phyloP scores from a whole-genome alignment of 2,888 invertebrate species.

The Cheilosia grossa region DNA sequence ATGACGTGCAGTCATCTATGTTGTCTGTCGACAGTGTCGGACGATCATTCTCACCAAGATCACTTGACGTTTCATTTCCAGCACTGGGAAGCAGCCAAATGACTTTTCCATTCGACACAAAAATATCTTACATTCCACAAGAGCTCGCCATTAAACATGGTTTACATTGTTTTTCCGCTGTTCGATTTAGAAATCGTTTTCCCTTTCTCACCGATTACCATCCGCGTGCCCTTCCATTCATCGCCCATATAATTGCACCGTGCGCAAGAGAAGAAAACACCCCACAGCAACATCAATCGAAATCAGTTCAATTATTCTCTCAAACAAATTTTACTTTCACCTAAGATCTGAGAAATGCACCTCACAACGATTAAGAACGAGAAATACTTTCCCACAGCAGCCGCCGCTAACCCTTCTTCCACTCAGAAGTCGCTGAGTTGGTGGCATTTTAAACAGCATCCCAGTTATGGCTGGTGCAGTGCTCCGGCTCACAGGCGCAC shows the following conservation, averaged over 20 bases:
- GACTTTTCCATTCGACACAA: too few relatives aligned
- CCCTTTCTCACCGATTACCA: slow-evolving; percentile 40
- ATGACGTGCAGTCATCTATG: too few relatives aligned
- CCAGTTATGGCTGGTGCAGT: slow-evolving; percentile 29
- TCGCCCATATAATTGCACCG: slow-evolving; percentile 51
- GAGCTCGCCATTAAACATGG: slow-evolving; percentile 31
- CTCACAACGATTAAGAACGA: slow-evolving; percentile 11
- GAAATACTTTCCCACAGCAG: slow-evolving; percentile 49
- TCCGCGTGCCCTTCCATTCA: slow-evolving; percentile 38
- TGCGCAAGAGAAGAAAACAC: slow-evolving; percentile 19
- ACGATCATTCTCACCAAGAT: too few relatives aligned
- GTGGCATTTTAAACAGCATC: slow-evolving; percentile 69
- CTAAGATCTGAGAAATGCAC: slow-evolving; percentile 35
- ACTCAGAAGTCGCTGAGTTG: slow-evolving; percentile 52
- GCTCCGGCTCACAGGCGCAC: not conserved
- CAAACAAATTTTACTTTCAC: slow-evolving; percentile 68
- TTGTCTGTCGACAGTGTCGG: too few relatives aligned
- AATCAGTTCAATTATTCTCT: slow-evolving; percentile 71
- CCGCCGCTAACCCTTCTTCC: slow-evolving; percentile 48
- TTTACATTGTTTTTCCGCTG: slow-evolving; percentile 6
- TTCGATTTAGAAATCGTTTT: slow-evolving; percentile 58
- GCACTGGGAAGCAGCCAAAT: too few relatives aligned
- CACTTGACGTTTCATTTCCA: too few relatives aligned
- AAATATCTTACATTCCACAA: not conserved
- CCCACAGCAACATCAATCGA: slow-evolving; percentile 51